Evolutionary conservation across 2,888 invertebrate species (phyloP), one percentile per base, ranked within the genome.

Genomic region (Epinotia ramella): DNA sequence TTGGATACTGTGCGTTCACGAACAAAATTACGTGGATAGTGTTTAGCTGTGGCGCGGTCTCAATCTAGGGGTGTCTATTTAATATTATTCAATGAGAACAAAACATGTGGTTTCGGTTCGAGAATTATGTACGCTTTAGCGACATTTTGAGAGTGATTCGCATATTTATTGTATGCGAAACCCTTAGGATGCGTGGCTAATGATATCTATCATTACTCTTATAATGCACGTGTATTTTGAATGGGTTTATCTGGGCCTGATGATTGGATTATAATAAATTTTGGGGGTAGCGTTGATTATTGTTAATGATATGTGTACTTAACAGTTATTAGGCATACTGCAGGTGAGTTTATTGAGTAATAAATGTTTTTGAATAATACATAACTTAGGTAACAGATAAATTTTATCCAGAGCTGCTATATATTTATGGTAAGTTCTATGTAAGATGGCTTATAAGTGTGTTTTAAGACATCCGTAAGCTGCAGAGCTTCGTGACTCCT

Each of bases 71-170:
- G 84, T 81, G 80, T 82, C 82, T 81, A 76, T 84, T 81, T 85
- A 83, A 84, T 91, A 91, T 91, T 91, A 91, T 90, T 91, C 84
- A 84, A 89, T 92, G 93, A 82, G 94, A 93, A 92, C 88, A 89
- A 89, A 93, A 87, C 94, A 94, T 91, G 93, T 93, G 93, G 89
- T 86, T 83, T 84, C 84, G 82, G 84, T 86, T 87, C 77, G 81
- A 80, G 86, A 81, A 90, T 94, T 93, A 92, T 87, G 83, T 82
- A 91, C 91, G 93, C 91, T 91, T 89, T 88, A 86, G 89, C 83
- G 93, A 93, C 91, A 90, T 84, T 92, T 92, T 77, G 86, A 92
- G 93, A 92, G 91, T 92, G 92, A 92, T 92, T 92, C 89, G 89
- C 89, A 86, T 86, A 86, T 87, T 86, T 85, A 84, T 86, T 87